Evolutionary conservation across 2,797 vertebrate genomes (phyloP).

Genomic region (Acrossocheilus wenchowensis): DNA sequence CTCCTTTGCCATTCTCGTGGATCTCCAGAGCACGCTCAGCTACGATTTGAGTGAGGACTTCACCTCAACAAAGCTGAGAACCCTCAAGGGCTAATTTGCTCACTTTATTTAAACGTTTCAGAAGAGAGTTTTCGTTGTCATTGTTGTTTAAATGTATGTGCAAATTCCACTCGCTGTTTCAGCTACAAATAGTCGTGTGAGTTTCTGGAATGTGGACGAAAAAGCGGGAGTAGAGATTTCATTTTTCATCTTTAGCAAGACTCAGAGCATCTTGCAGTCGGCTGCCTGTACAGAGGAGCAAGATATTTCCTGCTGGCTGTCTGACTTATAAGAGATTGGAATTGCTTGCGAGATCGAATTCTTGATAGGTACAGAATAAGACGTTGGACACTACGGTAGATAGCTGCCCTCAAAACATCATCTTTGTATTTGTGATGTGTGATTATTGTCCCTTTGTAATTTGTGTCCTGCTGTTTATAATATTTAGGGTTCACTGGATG

Average conservation of each 20-base stretch:
- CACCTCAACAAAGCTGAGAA: conserved; percentile 69
- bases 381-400: conserved; percentile 64
- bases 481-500: conserved; percentile 64
- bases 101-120: conserved; percentile 69
- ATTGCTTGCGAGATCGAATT: conserved; percentile 1
- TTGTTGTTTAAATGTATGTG: conserved; percentile 63
- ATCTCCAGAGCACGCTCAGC: conserved; percentile 64
- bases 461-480: conserved; percentile 71
- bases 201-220: conserved; percentile 60
- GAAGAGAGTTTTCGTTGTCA: conserved; percentile 55
- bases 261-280: not conserved
- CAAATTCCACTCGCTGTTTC: conserved; percentile 66
- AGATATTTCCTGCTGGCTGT: not conserved
- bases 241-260: conserved; percentile 21
- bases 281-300: not conserved
- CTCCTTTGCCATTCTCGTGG: not conserved
- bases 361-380: conserved; percentile 51
- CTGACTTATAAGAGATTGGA: not conserved
- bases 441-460: conserved; percentile 64
- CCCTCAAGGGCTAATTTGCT: conserved; percentile 79
- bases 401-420: conserved; percentile 61
- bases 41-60: conserved; percentile 71
- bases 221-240: conserved; percentile 57
- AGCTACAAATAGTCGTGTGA: conserved; percentile 65
- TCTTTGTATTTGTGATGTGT: conserved; percentile 76